Percentiles rank a stretch among this genome's conserved stretches.
Conservation (phyloP, 2,888 invertebrate genomes). For the Synergus umbraculus region DNA sequence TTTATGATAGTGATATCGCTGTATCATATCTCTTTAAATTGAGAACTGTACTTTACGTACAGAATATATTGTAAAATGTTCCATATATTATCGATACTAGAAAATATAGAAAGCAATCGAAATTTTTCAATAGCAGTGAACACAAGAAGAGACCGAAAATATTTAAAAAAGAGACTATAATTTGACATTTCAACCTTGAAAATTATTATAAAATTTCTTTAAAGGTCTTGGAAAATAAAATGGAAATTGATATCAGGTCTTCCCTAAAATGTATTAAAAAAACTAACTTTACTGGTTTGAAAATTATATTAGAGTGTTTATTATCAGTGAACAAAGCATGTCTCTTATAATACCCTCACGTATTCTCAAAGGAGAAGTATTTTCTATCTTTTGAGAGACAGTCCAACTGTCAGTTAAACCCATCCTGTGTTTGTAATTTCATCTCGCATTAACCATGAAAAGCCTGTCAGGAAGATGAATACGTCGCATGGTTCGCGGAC, state of each 20-base stretch:
- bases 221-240: too few species aligned
- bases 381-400: constrained; percentile 58
- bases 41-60: background rate
- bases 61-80: background rate
- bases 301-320: background rate
- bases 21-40: background rate
- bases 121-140: background rate
- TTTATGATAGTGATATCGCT: background rate
- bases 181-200: too few species aligned
- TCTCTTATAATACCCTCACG: constrained; percentile 12
- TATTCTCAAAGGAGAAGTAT: constrained; percentile 22
- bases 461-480: constrained; percentile 62
- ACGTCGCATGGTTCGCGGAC: constrained; percentile 61
- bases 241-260: too few species aligned
- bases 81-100: background rate
- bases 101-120: background rate
- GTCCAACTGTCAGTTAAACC: constrained; percentile 59
- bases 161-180: too few species aligned
- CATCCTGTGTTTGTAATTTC: constrained; percentile 63
- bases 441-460: constrained; percentile 64
- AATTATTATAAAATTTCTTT: too few species aligned
- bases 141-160: background rate
- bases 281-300: background rate
- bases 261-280: too few species aligned
- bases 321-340: background rate